These are phyloP conservation scores for Anthoscopus minutus DNA, from an alignment of 2,113 vertebrate species.

Conservation along the genomic window DNA sequence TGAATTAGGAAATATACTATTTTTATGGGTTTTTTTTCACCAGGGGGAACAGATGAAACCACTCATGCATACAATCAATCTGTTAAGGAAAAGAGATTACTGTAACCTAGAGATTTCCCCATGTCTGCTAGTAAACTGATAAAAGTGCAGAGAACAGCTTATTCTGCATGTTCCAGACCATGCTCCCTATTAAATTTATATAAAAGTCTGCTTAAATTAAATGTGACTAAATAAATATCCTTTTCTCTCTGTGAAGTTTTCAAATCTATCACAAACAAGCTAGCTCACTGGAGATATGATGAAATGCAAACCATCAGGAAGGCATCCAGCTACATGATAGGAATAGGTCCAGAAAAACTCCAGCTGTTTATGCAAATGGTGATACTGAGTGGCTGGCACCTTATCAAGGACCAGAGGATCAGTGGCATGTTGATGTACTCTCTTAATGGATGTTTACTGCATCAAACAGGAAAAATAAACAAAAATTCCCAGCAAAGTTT, in stretches of 20 bases:
- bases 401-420: slow-evolving; percentile 49
- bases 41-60: background rate
- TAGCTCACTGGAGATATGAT: background rate
- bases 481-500: background rate
- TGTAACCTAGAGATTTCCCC: background rate
- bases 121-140: background rate
- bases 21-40: background rate
- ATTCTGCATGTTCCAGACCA: background rate
- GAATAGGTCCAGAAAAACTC: slow-evolving; percentile 40
- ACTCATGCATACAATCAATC: background rate
- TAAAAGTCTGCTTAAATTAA: slow-evolving; percentile 7
- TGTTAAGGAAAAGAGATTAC: background rate
- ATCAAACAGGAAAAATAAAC: background rate
- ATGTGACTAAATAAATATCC: background rate
- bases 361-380: slow-evolving; percentile 57
- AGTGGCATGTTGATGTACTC: slow-evolving; percentile 22
- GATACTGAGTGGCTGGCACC: slow-evolving; percentile 27
- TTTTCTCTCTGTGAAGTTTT: slow-evolving; percentile 4
- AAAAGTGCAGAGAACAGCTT: background rate
- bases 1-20: background rate
- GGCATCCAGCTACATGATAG: slow-evolving; percentile 31
- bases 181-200: background rate
- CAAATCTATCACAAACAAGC: slow-evolving; percentile 10
- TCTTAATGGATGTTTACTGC: background rate
- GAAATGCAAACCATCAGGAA: slow-evolving; percentile 29